Conservation (phyloP, 2,888 invertebrate species). For the Timandra comae region DNA sequence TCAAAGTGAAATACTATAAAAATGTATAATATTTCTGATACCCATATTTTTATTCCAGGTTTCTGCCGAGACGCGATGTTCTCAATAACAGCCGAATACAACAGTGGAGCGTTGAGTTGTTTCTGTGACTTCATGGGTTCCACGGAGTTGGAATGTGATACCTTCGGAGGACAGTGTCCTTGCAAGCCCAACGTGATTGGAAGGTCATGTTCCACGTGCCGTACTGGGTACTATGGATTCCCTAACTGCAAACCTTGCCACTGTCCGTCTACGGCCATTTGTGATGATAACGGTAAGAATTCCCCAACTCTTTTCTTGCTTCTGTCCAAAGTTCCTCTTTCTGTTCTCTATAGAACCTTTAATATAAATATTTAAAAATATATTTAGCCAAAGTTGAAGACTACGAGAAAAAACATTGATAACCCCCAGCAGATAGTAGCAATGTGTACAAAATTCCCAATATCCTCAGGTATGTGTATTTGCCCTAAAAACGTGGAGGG, state of each 20-base stretch:
- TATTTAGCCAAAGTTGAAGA: too few species aligned
- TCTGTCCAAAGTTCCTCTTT: neutral
- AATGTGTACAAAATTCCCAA: too few species aligned
- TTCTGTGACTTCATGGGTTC: constrained; percentile 93
- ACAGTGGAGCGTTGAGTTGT: constrained; percentile 93
- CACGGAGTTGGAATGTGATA: constrained; percentile 87
- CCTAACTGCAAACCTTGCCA: constrained; percentile 94
- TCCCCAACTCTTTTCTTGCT: neutral
- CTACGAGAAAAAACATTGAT: too few species aligned
- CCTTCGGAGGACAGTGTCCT: constrained; percentile 97
- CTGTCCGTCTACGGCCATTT: constrained; percentile 89
- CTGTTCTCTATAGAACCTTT: too few species aligned
- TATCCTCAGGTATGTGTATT: constrained; percentile 89
- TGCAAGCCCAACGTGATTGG: constrained; percentile 97
- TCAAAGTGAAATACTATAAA: too few species aligned
- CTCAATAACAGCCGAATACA: constrained; percentile 95
- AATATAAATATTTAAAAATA: too few species aligned
- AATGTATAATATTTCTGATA: too few species aligned
- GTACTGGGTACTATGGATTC: constrained; percentile 96
- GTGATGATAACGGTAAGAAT: constrained; percentile 79
- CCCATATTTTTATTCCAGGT: constrained; percentile 58
- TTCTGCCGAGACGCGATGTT: constrained; percentile 95
- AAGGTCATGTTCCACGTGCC: constrained; percentile 87
- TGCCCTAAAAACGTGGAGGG: constrained; percentile 96
- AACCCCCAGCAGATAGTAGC: too few species aligned